phyloP scores from a whole-genome alignment of 2,888 invertebrate genomes.

The Apamea sordens region DNA sequence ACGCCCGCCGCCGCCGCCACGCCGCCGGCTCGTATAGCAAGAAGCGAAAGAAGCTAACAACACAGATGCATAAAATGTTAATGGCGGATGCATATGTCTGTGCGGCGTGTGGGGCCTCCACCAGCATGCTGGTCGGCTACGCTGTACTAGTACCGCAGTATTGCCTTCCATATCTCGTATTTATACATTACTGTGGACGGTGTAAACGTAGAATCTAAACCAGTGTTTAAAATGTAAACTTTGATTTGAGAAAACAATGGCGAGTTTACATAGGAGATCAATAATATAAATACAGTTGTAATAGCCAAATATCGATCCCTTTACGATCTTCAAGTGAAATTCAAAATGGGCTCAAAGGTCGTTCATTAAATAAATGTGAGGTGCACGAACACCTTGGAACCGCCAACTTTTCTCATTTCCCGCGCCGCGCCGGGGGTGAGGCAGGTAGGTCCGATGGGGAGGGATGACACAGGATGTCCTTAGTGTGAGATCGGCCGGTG shows the following conservation, averaged over 20 bases:
- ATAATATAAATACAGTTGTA: constrained; percentile 57
- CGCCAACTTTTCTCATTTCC: constrained; percentile 68
- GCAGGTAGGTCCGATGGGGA: background rate
- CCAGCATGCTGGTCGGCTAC: background rate
- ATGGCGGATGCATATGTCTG: constrained; percentile 1
- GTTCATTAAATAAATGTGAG: constrained; percentile 66
- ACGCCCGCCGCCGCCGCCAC: background rate
- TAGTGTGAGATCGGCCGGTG: constrained; percentile 24
- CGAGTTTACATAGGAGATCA: constrained; percentile 1
- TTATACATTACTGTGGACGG: background rate
- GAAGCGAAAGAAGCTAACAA: constrained; percentile 19
- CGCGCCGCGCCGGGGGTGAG: background rate
- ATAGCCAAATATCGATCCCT: constrained; percentile 37
- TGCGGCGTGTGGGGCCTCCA: background rate
- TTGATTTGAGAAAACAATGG: background rate
- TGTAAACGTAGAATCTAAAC: background rate
- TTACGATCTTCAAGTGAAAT: constrained; percentile 50
- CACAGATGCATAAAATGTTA: constrained; percentile 7
- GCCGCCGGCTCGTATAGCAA: background rate
- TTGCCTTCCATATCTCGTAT: background rate
- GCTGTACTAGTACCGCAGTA: background rate
- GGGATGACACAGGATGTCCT: constrained; percentile 29
- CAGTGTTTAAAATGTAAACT: background rate
- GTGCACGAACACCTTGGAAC: constrained; percentile 55
- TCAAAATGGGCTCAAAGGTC: constrained; percentile 62